These are phyloP conservation scores for Sphaeridia pumilis DNA, from an alignment of 2,888 invertebrate species.

Conservation along the genomic window DNA sequence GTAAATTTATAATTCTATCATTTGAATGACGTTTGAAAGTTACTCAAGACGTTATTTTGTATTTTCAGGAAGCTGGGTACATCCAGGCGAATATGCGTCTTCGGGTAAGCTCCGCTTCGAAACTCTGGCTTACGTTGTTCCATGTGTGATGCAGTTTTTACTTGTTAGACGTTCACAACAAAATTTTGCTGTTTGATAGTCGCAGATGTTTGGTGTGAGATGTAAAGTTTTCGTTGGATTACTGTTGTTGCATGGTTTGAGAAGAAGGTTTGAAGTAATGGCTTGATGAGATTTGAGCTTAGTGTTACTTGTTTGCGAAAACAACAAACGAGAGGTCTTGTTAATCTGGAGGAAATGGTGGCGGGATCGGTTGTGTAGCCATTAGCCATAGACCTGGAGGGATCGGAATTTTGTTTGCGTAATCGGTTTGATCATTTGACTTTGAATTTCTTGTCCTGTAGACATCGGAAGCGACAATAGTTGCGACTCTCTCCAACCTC, in stretches of 20 bases:
- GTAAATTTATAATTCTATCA: conserved; percentile 44
- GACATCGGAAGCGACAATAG: conserved; percentile 35
- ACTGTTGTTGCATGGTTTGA: too few species aligned
- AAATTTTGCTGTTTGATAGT: too few species aligned
- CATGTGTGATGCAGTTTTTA: too few species aligned
- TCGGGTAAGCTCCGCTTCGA: conserved; percentile 60
- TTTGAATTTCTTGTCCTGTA: conserved; percentile 16
- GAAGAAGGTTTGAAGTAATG: too few species aligned
- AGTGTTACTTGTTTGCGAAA: too few species aligned
- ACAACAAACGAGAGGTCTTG: too few species aligned
- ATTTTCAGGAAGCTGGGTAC: conserved; percentile 80
- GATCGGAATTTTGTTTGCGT: neutral
- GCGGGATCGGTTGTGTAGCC: too few species aligned
- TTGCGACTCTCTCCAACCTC: conserved; percentile 29
- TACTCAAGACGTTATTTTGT: conserved; percentile 1
- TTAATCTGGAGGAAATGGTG: too few species aligned
- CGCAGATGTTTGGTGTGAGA: too few species aligned
- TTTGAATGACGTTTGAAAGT: neutral
- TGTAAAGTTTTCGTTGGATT: too few species aligned
- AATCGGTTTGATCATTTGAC: neutral
- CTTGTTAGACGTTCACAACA: too few species aligned
- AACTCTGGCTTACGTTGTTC: neutral
- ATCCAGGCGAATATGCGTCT: conserved; percentile 97
- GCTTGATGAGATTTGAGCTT: too few species aligned
- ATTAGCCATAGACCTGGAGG: neutral